Percentiles rank a stretch among this genome's conserved stretches.
These are phyloP conservation scores for Chaenocephalus aceratus DNA, from an alignment of 2,113 vertebrate species.

Conservation along the genomic window DNA sequence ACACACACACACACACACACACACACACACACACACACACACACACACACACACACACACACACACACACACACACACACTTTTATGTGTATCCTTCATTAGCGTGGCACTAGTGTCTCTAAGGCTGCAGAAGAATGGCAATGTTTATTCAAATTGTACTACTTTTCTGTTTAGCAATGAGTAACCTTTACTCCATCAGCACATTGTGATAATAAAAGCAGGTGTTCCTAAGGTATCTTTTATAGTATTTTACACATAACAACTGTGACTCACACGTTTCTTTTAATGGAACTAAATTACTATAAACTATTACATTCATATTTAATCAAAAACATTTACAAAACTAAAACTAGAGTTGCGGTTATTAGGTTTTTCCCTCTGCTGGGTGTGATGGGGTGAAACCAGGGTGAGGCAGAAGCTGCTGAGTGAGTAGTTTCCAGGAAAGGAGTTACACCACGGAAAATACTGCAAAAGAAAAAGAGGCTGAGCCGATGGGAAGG, in stretches of 20 bases:
- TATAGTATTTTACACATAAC: not conserved
- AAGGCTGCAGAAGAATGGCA: not conserved
- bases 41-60: too few relatives aligned
- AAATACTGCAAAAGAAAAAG: constrained; percentile 53
- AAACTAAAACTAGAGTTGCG: not conserved
- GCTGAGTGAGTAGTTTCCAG: constrained; percentile 67
- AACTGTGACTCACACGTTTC: not conserved
- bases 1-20: too few relatives aligned
- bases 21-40: too few relatives aligned
- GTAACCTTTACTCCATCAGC: not conserved
- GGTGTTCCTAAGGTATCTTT: too few relatives aligned
- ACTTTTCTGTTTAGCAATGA: not conserved
- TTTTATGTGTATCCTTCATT: not conserved
- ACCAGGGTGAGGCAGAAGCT: constrained; percentile 44
- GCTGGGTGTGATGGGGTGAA: constrained; percentile 37
- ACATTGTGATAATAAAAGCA: not conserved
- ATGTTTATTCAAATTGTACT: not conserved
- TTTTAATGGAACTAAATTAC: not conserved
- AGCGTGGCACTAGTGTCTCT: not conserved
- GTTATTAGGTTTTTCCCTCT: constrained; percentile 29
- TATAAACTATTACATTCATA: not conserved
- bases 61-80: too few relatives aligned
- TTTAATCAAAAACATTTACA: not conserved
- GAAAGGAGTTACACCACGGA: constrained; percentile 40
- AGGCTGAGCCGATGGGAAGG: constrained; percentile 51